These are phyloP conservation scores for Epistrophella euchroma DNA, from an alignment of 2,888 invertebrate species.

Conservation along the genomic window DNA sequence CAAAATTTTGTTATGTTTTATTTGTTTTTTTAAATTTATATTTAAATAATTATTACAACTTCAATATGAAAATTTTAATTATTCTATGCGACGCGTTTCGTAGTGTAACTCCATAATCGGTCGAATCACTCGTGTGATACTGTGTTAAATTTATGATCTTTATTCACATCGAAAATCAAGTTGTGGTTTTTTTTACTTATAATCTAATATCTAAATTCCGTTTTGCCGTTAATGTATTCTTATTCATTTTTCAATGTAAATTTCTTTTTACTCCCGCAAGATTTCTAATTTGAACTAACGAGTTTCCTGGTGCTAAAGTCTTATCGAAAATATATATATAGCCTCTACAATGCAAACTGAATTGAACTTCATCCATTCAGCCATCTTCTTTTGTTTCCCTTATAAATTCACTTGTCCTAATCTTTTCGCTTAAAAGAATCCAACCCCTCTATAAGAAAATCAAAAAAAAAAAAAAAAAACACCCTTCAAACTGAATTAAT, in stretches of 20 bases:
- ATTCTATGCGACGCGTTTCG: no score
- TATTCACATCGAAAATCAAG: no score
- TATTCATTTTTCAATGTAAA: background rate
- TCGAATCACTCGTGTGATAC: no score
- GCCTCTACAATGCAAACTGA: background rate
- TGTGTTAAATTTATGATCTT: no score
- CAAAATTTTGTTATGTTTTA: no score
- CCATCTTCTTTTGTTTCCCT: slow-evolving; percentile 18
- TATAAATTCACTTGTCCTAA: slow-evolving; percentile 8
- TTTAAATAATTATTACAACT: no score
- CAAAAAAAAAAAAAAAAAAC: background rate
- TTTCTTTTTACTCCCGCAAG: background rate
- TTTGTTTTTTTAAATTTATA: no score
- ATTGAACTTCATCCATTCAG: background rate
- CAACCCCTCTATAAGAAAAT: background rate
- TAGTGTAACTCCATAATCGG: no score
- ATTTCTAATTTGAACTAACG: slow-evolving; percentile 14
- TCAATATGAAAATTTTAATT: no score
- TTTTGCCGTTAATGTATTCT: background rate
- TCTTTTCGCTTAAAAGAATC: background rate
- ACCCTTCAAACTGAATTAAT: slow-evolving; percentile 29
- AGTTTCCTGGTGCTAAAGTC: background rate
- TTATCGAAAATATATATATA: background rate
- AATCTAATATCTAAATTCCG: no score
- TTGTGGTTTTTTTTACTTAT: no score